A percentile compares a stretch with the other conserved stretches of the same genome.
Evolutionary conservation across 1,140 invertebrate species (phyloP).

Genomic region (Rhyacophila brunnea): DNA sequence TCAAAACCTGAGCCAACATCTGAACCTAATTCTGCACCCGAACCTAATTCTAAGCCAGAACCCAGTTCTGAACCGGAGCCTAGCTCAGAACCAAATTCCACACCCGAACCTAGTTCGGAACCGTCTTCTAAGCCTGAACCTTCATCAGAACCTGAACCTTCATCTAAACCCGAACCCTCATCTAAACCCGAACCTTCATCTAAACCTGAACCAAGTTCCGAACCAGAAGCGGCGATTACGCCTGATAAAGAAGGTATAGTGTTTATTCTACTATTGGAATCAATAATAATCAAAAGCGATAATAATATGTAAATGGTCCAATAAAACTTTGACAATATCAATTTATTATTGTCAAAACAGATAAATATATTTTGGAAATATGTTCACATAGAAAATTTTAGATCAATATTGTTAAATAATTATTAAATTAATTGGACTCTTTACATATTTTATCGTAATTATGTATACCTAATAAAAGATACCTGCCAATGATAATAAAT

Average conservation of each 20-base stretch:
- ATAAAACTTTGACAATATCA: too few species aligned
- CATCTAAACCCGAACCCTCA: slow-evolving; percentile 45
- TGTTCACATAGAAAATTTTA: too few species aligned
- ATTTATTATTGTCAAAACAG: too few species aligned
- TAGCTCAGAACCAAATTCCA: slow-evolving; percentile 43
- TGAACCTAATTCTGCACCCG: slow-evolving; percentile 39
- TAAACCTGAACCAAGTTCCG: slow-evolving; percentile 36
- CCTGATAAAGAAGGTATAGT: slow-evolving; percentile 18
- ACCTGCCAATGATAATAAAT: too few species aligned
- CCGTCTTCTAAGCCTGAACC: slow-evolving; percentile 46
- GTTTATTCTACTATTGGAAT: not conserved
- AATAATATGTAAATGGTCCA: too few species aligned
- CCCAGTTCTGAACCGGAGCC: slow-evolving; percentile 44
- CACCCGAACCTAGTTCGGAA: slow-evolving; percentile 44
- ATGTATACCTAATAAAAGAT: too few species aligned
- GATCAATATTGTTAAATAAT: too few species aligned
- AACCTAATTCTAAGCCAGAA: slow-evolving; percentile 42
- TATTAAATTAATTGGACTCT: too few species aligned
- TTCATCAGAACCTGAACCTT: slow-evolving; percentile 45
- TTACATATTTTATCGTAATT: too few species aligned
- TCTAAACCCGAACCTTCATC: slow-evolving; percentile 37
- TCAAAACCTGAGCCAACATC: slow-evolving; percentile 40
- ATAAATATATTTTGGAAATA: too few species aligned
- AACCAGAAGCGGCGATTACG: slow-evolving; percentile 34
- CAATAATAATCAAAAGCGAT: not conserved